Base-by-base conservation (phyloP, 1,140 invertebrate genomes). In the Lordiphosa stackelbergi region DNA sequence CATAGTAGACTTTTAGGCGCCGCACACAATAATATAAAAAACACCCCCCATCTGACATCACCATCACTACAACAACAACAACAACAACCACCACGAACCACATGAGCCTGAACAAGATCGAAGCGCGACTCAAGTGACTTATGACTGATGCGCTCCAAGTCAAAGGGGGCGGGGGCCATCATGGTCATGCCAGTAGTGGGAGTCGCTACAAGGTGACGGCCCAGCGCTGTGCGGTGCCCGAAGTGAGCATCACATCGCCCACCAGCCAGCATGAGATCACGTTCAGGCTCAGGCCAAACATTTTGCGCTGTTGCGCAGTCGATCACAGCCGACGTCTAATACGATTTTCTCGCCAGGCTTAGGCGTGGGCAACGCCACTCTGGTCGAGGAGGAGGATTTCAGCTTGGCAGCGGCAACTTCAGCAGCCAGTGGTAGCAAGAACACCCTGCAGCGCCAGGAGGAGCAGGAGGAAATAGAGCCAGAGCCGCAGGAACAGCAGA, bases 41-140 rank as follows among this genome's bases (percentile, higher is more conserved):
- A 61, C 19, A 48, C 53, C 24, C 45, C 28, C 24, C 36, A 41
- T 45, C 49, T 53, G 31, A 49, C 24, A 65, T 45, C n/a, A 53
- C 55, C 11, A 69, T 69, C 65, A 48, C 35, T 63, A 56, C 56
- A 72, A 53, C 53, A 61, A 65, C 42, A 51, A 42, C 53, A 69
- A 16, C 46, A 53, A 54, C 42, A 68, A 74, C 53, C 56, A 70
- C 71, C 66, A 65, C 75, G 73, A 71, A 73, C 75, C 68, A 86
- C 62, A 86, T 86, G 85, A 87, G 81, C 66, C 62, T 71, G 51
- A 86, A 86, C 72, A 87, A 87, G 71, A 84, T 88, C 64, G 68
- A 87, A 87, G 70, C 85, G 79, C 53, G 85, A 88, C 60, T 85
- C 85, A 53, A 74, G 75, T 28, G 87, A 88, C 65, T 88, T 88